Percentiles rank a stretch among this genome's conserved stretches.
Evolutionary conservation across 2,797 vertebrate species (phyloP).

Genomic region (Xiphorhynchus erythropygius): DNA sequence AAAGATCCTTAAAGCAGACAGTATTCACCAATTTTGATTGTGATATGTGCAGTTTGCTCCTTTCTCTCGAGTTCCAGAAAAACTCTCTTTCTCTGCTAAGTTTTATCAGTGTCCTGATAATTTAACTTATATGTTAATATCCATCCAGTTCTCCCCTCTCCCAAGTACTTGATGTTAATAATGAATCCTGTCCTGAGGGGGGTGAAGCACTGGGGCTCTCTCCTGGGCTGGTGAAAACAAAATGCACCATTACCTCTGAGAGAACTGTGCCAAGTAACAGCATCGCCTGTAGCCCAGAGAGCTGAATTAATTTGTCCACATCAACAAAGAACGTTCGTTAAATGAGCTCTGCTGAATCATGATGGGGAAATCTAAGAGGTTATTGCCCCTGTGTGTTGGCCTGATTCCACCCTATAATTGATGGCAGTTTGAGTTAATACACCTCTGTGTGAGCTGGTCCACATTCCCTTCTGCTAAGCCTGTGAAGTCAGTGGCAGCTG

Average conservation of each 20-base stretch:
- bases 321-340: neutral
- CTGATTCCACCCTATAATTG: neutral
- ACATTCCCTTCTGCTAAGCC: neutral
- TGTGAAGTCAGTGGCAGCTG: neutral
- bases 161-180: neutral
- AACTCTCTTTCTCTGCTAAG: neutral
- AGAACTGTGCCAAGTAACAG: fast-evolving
- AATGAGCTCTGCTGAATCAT: neutral
- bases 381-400: neutral
- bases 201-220: fast-evolving
- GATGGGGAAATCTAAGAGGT: neutral
- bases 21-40: neutral
- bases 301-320: neutral
- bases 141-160: neutral
- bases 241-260: fast-evolving
- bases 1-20: neutral
- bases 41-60: neutral
- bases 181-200: fast-evolving
- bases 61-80: neutral
- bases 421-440: neutral
- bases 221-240: neutral
- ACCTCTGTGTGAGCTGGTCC: neutral
- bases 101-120: neutral
- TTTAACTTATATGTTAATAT: neutral
- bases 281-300: neutral